phyloP scores from a whole-genome alignment of 2,888 invertebrate species.

The Diarsia brunnea region DNA sequence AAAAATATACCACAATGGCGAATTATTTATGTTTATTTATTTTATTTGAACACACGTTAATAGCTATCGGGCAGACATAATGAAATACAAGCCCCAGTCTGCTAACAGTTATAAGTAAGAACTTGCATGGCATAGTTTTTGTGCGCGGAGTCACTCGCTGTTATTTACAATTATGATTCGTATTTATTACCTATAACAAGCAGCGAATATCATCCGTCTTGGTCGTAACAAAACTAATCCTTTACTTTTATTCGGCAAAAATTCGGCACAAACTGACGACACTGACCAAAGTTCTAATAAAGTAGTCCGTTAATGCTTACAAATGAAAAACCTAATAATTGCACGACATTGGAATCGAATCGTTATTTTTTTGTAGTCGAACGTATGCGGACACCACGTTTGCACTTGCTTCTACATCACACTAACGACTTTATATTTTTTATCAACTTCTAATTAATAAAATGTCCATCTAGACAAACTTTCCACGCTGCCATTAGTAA shows the following conservation, averaged over 20 bases:
- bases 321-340: background rate
- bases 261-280: background rate
- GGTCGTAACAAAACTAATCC: background rate
- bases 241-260: background rate
- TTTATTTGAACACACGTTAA: slow-evolving; percentile 42
- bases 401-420: background rate
- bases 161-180: background rate
- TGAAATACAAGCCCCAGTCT: slow-evolving; percentile 50
- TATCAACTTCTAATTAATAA: background rate
- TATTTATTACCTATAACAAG: background rate
- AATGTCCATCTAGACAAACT: slow-evolving; percentile 12
- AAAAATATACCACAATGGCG: slow-evolving; percentile 27
- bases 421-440: background rate
- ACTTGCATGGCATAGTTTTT: slow-evolving; percentile 20
- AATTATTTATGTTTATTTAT: background rate
- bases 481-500: slow-evolving; percentile 6
- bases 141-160: background rate
- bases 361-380: background rate
- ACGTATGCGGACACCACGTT: background rate
- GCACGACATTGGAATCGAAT: background rate
- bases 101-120: slow-evolving; percentile 22
- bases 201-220: background rate
- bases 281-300: too few relatives aligned
- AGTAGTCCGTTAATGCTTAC: too few relatives aligned
- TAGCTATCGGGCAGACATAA: slow-evolving; percentile 32